These are phyloP conservation scores for Mungos mungo DNA, from an alignment of 2,113 vertebrate species.

Conservation along the genomic window DNA sequence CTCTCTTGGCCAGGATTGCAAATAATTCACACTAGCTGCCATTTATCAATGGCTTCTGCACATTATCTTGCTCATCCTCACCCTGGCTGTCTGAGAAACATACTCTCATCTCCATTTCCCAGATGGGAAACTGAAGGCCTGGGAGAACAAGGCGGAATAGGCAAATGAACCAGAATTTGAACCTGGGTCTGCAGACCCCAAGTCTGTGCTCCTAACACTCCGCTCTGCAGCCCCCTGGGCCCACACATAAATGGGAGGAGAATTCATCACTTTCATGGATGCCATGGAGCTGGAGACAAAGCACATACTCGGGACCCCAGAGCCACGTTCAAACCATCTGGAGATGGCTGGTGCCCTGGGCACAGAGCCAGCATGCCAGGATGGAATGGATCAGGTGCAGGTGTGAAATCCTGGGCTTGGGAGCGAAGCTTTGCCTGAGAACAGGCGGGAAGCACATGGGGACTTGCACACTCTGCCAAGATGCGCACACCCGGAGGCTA, in stretches of 20 bases:
- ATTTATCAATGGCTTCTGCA: neutral
- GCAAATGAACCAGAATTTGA: neutral
- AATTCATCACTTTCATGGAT: neutral
- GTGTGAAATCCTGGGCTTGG: neutral
- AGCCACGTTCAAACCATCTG: neutral
- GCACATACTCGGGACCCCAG: neutral
- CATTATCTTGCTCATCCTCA: neutral
- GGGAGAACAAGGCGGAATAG: neutral
- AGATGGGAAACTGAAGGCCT: neutral
- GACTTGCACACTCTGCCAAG: neutral
- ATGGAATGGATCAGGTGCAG: neutral
- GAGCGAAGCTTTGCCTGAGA: neutral
- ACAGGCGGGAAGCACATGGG: neutral
- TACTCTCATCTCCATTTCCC: neutral
- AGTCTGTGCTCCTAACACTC: neutral
- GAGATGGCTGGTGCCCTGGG: neutral
- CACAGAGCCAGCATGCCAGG: neutral
- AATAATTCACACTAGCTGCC: neutral
- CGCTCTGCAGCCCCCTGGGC: neutral
- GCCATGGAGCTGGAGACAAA: neutral
- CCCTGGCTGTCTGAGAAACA: neutral
- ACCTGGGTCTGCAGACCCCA: neutral
- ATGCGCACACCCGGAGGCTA: neutral
- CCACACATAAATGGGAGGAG: neutral
- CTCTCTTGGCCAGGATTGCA: neutral